Conservation (phyloP, 1,140 invertebrate species). For the Drosophila teissieri region DNA sequence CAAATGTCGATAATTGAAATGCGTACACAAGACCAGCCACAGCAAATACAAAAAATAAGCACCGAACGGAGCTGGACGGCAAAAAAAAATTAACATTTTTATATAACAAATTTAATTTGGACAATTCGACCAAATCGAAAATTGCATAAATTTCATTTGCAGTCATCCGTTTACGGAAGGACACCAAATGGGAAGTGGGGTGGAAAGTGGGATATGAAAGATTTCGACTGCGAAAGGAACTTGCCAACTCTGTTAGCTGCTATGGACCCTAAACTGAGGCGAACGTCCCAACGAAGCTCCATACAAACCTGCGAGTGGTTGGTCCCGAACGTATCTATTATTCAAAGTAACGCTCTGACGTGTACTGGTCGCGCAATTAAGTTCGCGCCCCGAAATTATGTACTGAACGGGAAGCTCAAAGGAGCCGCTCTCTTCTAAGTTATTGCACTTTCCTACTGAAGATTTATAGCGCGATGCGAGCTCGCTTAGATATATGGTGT, state of each 20-base stretch:
- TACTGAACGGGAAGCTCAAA: constrained; percentile 24
- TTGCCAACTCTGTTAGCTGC: constrained; percentile 12
- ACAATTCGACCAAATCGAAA: constrained; percentile 49
- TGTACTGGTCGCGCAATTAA: constrained; percentile 45
- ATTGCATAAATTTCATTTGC: constrained; percentile 56
- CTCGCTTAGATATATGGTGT: constrained; percentile 57
- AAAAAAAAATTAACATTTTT: constrained; percentile 66
- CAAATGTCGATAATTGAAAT: constrained; percentile 72
- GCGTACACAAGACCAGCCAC: constrained; percentile 35
- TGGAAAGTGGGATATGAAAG: neutral
- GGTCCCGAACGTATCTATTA: constrained; percentile 14
- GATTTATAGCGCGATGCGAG: constrained; percentile 61
- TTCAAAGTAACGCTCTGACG: constrained; percentile 36
- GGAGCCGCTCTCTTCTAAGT: constrained; percentile 49
- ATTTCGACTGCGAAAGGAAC: neutral
- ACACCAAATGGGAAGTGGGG: constrained; percentile 12
- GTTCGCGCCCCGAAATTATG: constrained; percentile 21
- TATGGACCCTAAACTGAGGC: constrained; percentile 24
- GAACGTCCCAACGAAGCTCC: constrained; percentile 1
- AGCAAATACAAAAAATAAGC: constrained; percentile 17
- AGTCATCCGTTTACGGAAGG: constrained; percentile 22
- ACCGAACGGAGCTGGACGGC: constrained; percentile 7
- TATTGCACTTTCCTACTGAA: constrained; percentile 66
- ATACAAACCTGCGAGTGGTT: constrained; percentile 1
- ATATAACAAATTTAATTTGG: constrained; percentile 72